phyloP scores from a whole-genome alignment of 2,888 invertebrate genomes.

The Bembecia ichneumoniformis region DNA sequence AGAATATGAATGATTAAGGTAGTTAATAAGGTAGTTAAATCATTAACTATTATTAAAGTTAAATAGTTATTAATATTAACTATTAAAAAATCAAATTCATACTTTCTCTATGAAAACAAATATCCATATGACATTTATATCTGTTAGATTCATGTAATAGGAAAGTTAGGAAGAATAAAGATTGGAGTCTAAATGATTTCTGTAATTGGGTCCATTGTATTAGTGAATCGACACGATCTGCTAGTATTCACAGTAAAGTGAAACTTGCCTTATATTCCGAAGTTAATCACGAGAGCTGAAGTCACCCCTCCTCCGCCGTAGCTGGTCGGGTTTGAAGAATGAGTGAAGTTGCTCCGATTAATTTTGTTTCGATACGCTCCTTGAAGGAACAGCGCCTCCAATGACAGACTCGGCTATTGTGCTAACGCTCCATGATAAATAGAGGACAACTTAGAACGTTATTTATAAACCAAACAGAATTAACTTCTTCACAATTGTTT shows the following conservation, averaged over 20 bases:
- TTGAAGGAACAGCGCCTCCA: conserved; percentile 11
- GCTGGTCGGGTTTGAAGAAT: conserved; percentile 26
- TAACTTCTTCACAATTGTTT: conserved; percentile 31
- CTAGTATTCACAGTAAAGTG: conserved; percentile 39
- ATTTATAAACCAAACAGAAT: conserved; percentile 39
- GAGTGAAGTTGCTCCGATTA: conserved; percentile 31
- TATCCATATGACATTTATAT: too few relatives aligned
- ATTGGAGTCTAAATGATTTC: conserved; percentile 36
- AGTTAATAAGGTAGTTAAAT: too few relatives aligned
- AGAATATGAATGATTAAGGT: too few relatives aligned
- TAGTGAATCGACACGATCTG: conserved; percentile 35
- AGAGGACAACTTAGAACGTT: conserved; percentile 28
- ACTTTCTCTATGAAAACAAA: too few relatives aligned
- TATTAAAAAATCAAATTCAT: too few relatives aligned
- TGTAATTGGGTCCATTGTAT: conserved; percentile 53
- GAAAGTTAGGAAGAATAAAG: too few relatives aligned
- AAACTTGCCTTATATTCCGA: conserved; percentile 51
- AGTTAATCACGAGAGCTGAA: conserved; percentile 44
- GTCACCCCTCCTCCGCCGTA: neutral
- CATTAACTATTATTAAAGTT: too few relatives aligned
- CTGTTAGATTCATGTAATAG: too few relatives aligned
- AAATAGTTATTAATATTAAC: too few relatives aligned
- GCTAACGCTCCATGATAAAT: conserved; percentile 31
- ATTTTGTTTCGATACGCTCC: conserved; percentile 26
- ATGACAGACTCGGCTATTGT: conserved; percentile 24